Evolutionary conservation across 2,797 vertebrate genomes (phyloP).

Genomic region (Uromys caudimaculatus): DNA sequence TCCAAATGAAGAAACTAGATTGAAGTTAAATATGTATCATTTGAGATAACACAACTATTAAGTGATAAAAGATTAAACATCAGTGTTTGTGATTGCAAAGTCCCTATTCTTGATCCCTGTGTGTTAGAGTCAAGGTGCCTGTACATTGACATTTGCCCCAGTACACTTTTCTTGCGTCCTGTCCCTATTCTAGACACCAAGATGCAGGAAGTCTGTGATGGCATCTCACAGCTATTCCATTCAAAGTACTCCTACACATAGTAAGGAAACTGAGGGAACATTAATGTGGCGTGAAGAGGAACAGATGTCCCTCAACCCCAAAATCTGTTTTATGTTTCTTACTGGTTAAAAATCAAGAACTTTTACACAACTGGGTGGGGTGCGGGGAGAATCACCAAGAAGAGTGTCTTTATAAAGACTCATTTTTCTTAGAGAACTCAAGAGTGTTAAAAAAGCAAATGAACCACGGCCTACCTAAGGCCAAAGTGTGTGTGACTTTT

Average conservation of each 20-base stretch:
- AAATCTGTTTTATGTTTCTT: background rate
- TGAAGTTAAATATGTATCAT: conserved; percentile 49
- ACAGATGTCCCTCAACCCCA: background rate
- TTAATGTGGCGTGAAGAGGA: background rate
- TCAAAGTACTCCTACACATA: conserved; percentile 23
- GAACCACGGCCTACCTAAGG: background rate
- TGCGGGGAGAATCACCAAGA: background rate
- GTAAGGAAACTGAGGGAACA: background rate
- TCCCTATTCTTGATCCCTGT: background rate
- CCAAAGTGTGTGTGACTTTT: background rate
- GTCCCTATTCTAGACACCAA: background rate
- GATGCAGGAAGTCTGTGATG: background rate
- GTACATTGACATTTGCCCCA: background rate
- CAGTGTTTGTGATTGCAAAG: conserved; percentile 28
- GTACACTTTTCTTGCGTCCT: background rate
- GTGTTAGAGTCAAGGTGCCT: background rate
- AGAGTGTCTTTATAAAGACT: background rate
- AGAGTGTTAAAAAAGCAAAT: background rate
- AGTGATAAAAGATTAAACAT: conserved; percentile 1
- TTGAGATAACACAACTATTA: background rate
- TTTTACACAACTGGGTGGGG: background rate
- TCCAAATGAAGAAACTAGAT: conserved; percentile 4
- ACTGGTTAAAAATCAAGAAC: background rate
- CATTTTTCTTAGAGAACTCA: background rate
- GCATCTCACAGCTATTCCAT: background rate